phyloP scores from a whole-genome alignment of 2,113 vertebrate species.

The Stegostoma tigrinum region DNA sequence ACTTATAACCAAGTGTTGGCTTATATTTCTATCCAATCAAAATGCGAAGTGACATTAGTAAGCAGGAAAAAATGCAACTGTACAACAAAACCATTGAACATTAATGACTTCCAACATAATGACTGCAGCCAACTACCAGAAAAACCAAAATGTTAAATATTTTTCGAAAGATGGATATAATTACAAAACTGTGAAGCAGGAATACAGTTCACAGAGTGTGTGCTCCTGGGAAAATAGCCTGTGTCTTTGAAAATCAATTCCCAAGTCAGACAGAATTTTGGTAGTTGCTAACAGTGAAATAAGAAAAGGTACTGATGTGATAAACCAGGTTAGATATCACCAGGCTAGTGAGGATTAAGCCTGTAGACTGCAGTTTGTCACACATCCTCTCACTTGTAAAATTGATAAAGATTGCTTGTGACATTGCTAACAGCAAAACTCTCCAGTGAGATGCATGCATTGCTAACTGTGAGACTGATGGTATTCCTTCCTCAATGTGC shows the following conservation, averaged over 20 bases:
- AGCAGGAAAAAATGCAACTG: background rate
- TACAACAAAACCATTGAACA: background rate
- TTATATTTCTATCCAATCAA: background rate
- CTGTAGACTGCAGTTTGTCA: slow-evolving; percentile 13
- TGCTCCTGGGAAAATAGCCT: background rate
- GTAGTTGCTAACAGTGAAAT: background rate
- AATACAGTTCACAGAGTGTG: background rate
- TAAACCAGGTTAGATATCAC: background rate
- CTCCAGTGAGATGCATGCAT: background rate
- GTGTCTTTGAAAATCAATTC: background rate
- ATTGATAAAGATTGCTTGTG: slow-evolving; percentile 30
- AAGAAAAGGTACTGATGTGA: background rate
- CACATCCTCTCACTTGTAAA: slow-evolving; percentile 5
- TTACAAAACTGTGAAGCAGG: background rate
- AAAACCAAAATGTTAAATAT: background rate
- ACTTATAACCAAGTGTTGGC: background rate
- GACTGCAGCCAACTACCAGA: background rate
- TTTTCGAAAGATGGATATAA: background rate
- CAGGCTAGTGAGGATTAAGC: slow-evolving; percentile 3
- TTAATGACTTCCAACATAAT: background rate
- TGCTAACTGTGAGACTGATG: background rate
- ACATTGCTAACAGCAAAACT: background rate
- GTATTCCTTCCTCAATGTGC: background rate
- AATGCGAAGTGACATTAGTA: background rate
- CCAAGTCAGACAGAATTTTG: background rate